Evolutionary conservation across 2,113 vertebrate genomes (phyloP).

Genomic region (Pongo pygmaeus): DNA sequence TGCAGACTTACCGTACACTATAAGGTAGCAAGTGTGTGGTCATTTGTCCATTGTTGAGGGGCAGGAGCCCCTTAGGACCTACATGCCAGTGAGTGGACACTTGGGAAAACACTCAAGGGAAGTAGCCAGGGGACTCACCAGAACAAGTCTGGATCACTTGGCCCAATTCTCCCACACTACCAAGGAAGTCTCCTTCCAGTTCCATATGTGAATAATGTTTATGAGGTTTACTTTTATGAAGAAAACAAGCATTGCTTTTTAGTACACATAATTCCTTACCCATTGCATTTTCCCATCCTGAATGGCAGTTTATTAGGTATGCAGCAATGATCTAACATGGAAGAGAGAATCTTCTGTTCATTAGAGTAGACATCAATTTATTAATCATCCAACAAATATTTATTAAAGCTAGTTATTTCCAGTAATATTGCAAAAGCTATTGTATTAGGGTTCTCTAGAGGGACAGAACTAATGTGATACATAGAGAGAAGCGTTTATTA

Average conservation of each 20-base stretch:
- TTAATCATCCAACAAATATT: background rate
- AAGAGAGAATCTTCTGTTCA: background rate
- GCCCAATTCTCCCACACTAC: background rate
- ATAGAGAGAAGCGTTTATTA: no score
- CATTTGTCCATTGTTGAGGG: background rate
- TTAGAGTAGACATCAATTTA: background rate
- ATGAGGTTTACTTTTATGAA: constrained; percentile 27
- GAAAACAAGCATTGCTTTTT: background rate
- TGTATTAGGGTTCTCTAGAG: no score
- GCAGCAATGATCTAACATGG: background rate
- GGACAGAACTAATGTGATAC: no score
- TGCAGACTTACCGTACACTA: background rate
- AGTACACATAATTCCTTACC: background rate
- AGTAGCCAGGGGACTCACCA: background rate
- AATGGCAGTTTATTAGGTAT: background rate
- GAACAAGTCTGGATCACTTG: background rate
- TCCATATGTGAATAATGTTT: background rate
- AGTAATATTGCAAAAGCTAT: background rate
- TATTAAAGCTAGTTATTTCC: background rate
- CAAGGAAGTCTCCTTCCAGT: background rate
- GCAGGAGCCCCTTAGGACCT: background rate
- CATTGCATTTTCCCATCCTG: background rate
- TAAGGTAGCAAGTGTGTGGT: background rate
- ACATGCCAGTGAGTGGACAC: background rate
- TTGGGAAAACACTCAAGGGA: background rate